Conservation (phyloP, 2,888 invertebrate species). For the Cloeon dipterum region DNA sequence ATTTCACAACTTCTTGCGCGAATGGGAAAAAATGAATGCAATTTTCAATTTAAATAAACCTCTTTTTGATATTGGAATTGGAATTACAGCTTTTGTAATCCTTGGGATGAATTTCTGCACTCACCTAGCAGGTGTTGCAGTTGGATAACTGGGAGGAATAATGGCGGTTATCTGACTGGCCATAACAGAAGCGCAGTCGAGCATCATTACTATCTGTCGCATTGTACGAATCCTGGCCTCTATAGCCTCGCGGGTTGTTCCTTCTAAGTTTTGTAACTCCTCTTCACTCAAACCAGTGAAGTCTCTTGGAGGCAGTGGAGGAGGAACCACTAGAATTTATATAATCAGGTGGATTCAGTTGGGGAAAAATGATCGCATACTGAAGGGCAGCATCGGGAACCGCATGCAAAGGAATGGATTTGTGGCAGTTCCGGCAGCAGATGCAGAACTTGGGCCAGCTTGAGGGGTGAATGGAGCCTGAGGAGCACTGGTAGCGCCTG, state of each 20-base stretch:
- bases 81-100: no score
- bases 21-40: no score
- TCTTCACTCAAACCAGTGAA: constrained; percentile 47
- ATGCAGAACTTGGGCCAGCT: constrained; percentile 8
- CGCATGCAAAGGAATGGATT: constrained; percentile 28
- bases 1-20: no score
- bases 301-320: constrained; percentile 54
- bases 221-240: constrained; percentile 75
- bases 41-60: no score
- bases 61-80: no score
- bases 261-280: constrained; percentile 74
- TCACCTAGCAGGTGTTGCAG: not conserved
- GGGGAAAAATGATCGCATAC: constrained; percentile 11
- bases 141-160: constrained; percentile 16
- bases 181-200: constrained; percentile 82
- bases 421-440: constrained; percentile 6
- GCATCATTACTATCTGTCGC: constrained; percentile 63
- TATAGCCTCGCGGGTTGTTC: constrained; percentile 61
- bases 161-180: constrained; percentile 81
- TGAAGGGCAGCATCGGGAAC: constrained; percentile 25
- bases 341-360: not conserved
- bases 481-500: constrained; percentile 4
- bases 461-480: constrained; percentile 13
- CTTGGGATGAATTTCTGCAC: no score
- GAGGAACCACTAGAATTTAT: constrained; percentile 27